Conservation (phyloP, 2,797 vertebrate genomes). For the Sebastolobus altivelis region DNA sequence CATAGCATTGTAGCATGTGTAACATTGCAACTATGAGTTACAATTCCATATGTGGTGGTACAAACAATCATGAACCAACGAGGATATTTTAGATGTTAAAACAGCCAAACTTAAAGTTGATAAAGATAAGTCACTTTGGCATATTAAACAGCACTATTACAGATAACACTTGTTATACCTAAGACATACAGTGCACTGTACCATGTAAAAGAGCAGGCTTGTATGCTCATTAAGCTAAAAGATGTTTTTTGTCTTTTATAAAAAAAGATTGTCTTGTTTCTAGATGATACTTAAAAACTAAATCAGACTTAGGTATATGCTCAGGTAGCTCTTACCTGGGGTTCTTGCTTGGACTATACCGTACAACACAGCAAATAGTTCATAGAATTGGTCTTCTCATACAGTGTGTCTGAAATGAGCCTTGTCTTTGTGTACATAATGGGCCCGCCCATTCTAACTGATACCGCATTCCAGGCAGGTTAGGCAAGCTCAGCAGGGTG, state of each 20-base stretch:
- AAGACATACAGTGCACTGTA: neutral
- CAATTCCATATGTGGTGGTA: neutral
- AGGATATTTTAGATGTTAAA: neutral
- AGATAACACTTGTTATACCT: neutral
- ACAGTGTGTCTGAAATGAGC: neutral
- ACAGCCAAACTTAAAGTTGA: neutral
- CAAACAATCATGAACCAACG: neutral
- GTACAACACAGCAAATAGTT: neutral
- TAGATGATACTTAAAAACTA: neutral
- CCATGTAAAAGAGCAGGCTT: neutral
- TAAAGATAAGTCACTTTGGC: neutral
- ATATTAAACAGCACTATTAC: neutral
- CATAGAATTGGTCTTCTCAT: neutral
- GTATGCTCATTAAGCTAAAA: neutral
- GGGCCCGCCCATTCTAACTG: neutral
- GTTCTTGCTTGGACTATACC: neutral
- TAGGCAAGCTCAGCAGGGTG: conserved; percentile 35
- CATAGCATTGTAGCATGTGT: neutral
- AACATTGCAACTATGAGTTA: neutral
- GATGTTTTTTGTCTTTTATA: no score
- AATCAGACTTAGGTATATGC: neutral
- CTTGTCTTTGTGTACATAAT: neutral
- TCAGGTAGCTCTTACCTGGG: conserved; percentile 32
- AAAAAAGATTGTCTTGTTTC: neutral
- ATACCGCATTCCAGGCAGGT: conserved; percentile 46